Evolutionary conservation across 2,797 vertebrate species (phyloP), one percentile per base, ranked within the genome.

Genomic region (Dermochelys coriacea): DNA sequence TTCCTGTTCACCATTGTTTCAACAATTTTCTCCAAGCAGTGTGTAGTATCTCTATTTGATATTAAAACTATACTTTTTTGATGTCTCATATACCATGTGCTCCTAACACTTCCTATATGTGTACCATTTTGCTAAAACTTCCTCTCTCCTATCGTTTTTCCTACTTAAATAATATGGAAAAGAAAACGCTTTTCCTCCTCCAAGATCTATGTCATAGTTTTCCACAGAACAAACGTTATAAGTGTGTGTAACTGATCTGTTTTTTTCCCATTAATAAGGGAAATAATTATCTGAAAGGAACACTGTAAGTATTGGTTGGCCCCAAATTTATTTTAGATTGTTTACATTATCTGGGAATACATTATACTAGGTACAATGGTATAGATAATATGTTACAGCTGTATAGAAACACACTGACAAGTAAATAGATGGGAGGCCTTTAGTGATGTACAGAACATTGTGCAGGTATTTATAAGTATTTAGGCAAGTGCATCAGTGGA

Each of bases 261-360:
- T 82, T 84, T 64, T 4, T 80, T 74, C 2, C 7, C 8, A n/a
- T 71, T 71, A 71, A 71, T 37, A 10, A 23, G 37, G n/a, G n/a
- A 59, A 59, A 15, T 31, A 31, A 59, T 31, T 31, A n/a, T 57
- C 45, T 92, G 12, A 75, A 79, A 75, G 47, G 71, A 91, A 25
- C 25, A 19, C 51, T 8, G 19, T n/a, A 2, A 83, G 31, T 89
- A 87, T 3, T 96, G 78, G 18, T 91, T 86, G 75, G 81, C 61
- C 91, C 21, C 84, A 47, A 1, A 83, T 93, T 95, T 94, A 93
- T 85, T 82, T 19, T 90, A 93, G 91, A 45, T 25, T 15, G 23
- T 0, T 37, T 81, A 1, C 14, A 37, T 96, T 96, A 96, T 95
- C 92, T 84, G 0, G 59, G 51, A 71, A 37, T 21, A 21, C 23